These are phyloP conservation scores for Sminthurides aquaticus DNA, from an alignment of 2,888 invertebrate genomes.

Conservation along the genomic window DNA sequence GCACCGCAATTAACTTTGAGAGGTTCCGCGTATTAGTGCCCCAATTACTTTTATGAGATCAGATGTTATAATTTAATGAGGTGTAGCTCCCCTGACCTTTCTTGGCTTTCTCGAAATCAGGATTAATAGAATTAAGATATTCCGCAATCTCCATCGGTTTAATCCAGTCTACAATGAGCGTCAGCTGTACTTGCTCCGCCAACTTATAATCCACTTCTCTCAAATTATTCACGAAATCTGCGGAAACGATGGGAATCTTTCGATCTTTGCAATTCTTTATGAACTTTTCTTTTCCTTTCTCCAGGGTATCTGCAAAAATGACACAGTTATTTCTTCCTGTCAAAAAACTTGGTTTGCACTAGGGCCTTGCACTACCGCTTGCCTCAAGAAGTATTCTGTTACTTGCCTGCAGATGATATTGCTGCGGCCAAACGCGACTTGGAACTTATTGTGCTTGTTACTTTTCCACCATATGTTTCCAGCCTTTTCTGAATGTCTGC, in stretches of 20 bases:
- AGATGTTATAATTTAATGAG: conserved; percentile 12
- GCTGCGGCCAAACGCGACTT: conserved; percentile 59
- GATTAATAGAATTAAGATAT: conserved; percentile 11
- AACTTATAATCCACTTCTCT: conserved; percentile 33
- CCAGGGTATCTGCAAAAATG: conserved; percentile 47
- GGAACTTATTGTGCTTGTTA: conserved; percentile 58
- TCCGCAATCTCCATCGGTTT: conserved; percentile 10
- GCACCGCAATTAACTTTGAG: conserved; percentile 37
- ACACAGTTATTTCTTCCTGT: no score
- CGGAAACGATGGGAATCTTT: conserved; percentile 73
- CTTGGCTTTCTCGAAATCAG: conserved; percentile 2
- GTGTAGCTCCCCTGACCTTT: background rate
- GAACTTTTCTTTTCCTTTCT: conserved; percentile 52
- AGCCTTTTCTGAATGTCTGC: conserved; percentile 63
- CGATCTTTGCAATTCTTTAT: conserved; percentile 60
- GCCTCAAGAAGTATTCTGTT: conserved; percentile 1
- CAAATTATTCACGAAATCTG: conserved; percentile 59
- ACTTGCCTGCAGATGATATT: conserved; percentile 52
- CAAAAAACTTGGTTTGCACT: no score
- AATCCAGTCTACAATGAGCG: conserved; percentile 34
- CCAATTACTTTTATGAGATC: conserved; percentile 3
- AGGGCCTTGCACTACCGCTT: no score
- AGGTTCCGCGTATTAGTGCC: conserved; percentile 44
- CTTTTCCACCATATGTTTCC: conserved; percentile 66
- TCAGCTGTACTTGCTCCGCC: conserved; percentile 26